A percentile compares a stretch with the other conserved stretches of the same genome.
phyloP scores from a whole-genome alignment of 2,888 invertebrate species.

The Cylindroiulus punctatus region DNA sequence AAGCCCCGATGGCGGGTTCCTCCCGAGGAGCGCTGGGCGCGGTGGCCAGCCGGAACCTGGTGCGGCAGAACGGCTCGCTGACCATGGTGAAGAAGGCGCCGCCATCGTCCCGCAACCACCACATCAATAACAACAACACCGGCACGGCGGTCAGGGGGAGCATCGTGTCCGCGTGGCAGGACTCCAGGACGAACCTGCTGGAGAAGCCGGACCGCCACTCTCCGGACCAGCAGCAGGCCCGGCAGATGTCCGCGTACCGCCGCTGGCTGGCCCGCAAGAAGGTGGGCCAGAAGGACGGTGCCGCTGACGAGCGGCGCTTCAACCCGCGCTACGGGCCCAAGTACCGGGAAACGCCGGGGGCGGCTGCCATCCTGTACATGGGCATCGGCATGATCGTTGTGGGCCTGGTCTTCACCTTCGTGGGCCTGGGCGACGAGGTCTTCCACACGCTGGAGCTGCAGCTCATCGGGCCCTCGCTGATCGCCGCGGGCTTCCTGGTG shows the following conservation, averaged over 20 bases:
- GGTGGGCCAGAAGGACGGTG: background rate
- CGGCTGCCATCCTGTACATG: slow-evolving; percentile 85
- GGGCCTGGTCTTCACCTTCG: slow-evolving; percentile 87
- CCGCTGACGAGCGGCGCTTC: too few species aligned
- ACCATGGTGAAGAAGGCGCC: background rate
- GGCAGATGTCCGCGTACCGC: slow-evolving; percentile 74
- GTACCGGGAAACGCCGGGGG: slow-evolving; percentile 68
- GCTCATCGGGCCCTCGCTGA: slow-evolving; percentile 84
- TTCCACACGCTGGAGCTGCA: slow-evolving; percentile 79
- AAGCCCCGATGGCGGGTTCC: background rate
- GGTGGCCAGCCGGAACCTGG: background rate
- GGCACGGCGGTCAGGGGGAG: background rate
- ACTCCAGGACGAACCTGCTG: slow-evolving; percentile 4
- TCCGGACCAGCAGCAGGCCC: slow-evolving; percentile 69
- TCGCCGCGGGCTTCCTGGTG: slow-evolving; percentile 81
- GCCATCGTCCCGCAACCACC: background rate
- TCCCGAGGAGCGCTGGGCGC: background rate
- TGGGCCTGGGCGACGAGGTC: slow-evolving; percentile 85
- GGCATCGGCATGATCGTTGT: slow-evolving; percentile 84
- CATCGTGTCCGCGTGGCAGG: background rate
- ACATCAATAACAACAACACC: background rate
- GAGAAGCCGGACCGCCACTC: background rate
- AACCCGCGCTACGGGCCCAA: slow-evolving; percentile 4
- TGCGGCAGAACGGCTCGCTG: background rate
- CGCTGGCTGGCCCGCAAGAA: slow-evolving; percentile 75